These are phyloP conservation scores for Neosalanx taihuensis DNA, from an alignment of 2,797 vertebrate genomes.

Conservation along the genomic window DNA sequence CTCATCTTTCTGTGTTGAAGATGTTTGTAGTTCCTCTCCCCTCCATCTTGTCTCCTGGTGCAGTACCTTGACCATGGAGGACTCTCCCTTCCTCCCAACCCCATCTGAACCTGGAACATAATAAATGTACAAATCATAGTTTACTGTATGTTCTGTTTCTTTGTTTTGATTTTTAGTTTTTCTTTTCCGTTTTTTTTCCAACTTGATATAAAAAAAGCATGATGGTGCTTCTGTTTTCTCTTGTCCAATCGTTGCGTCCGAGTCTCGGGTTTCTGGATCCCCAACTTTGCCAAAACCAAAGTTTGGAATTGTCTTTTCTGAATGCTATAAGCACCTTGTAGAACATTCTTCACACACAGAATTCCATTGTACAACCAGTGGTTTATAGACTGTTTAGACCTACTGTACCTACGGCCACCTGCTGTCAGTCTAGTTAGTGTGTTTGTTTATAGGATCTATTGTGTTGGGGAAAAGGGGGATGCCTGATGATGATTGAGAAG, in stretches of 20 bases:
- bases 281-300: conserved; percentile 34
- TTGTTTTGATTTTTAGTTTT: conserved; percentile 57
- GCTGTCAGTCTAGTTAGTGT: conserved; percentile 68
- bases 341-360: conserved; percentile 55
- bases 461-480: conserved; percentile 58
- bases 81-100: conserved; percentile 35
- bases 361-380: conserved; percentile 56
- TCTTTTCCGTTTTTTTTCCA: conserved; percentile 54
- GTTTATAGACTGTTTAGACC: conserved; percentile 56
- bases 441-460: conserved; percentile 65
- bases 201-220: conserved; percentile 81
- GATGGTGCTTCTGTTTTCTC: conserved; percentile 95
- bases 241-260: conserved; percentile 79
- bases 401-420: conserved; percentile 64
- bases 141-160: conserved; percentile 73
- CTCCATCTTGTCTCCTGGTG: no score
- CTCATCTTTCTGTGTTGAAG: no score
- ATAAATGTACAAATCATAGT: conserved; percentile 87
- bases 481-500: conserved; percentile 48
- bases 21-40: no score
- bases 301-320: conserved; percentile 56
- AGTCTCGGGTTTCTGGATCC: conserved; percentile 43
- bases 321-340: conserved; percentile 54
- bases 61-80: no score
- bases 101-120: conserved; percentile 62